A percentile compares a stretch with the other conserved stretches of the same genome.
Evolutionary conservation across 2,113 vertebrate species (phyloP).

Genomic region (Hystrix cristata): DNA sequence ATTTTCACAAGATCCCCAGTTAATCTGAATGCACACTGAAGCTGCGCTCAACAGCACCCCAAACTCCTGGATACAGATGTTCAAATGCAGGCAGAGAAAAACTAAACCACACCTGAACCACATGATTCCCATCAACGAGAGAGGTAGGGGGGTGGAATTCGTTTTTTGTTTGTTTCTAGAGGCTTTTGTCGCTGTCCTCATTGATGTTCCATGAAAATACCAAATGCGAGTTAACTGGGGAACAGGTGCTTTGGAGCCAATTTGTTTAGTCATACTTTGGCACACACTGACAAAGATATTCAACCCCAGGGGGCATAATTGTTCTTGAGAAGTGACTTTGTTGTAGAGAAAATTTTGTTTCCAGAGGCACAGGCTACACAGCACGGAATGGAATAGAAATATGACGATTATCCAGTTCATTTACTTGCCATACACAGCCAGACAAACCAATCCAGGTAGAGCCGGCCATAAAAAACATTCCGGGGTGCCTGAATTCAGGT

Average conservation of each 20-base stretch:
- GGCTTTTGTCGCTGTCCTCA: neutral
- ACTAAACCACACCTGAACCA: neutral
- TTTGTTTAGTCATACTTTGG: constrained; percentile 70
- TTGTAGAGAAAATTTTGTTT: constrained; percentile 73
- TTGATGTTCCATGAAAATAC: constrained; percentile 12
- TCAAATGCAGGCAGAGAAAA: neutral
- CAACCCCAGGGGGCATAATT: constrained; percentile 54
- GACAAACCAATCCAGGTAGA: constrained; percentile 46
- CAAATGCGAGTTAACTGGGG: constrained; percentile 48
- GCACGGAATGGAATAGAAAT: constrained; percentile 63
- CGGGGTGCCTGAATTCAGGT: constrained; percentile 9
- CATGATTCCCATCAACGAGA: neutral
- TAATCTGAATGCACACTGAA: neutral
- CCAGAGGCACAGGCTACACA: constrained; percentile 53
- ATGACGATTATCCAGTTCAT: constrained; percentile 70
- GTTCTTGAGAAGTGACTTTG: constrained; percentile 76
- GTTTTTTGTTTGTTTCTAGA: neutral
- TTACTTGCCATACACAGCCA: constrained; percentile 66
- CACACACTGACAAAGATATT: constrained; percentile 25
- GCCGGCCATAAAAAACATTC: neutral
- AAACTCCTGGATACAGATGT: neutral
- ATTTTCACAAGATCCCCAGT: neutral
- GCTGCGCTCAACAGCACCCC: neutral
- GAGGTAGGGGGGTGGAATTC: neutral
- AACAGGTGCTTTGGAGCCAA: constrained; percentile 36